Conservation (phyloP, 2,888 invertebrate genomes). For the Anagyrus pseudococci region DNA sequence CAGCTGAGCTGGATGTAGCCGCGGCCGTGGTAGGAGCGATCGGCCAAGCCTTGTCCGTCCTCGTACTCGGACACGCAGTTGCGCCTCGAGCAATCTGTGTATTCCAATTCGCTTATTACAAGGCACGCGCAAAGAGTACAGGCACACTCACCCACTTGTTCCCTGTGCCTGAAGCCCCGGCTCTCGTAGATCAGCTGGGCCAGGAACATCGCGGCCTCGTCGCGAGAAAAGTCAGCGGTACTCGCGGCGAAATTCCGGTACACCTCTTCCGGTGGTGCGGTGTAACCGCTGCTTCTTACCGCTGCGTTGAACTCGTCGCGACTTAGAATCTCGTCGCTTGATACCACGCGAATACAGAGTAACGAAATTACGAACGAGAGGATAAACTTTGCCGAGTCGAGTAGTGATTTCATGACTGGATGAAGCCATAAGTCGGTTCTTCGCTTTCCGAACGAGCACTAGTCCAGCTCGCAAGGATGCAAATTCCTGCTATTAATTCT, state of each 20-base stretch:
- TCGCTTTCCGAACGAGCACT: too few relatives aligned
- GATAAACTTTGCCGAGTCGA: too few relatives aligned
- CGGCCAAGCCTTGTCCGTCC: neutral
- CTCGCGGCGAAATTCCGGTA: neutral
- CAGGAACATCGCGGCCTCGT: conserved; percentile 6
- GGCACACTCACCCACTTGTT: neutral
- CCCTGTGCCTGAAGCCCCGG: neutral
- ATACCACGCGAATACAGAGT: too few relatives aligned
- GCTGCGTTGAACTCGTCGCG: neutral
- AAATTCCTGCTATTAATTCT: too few relatives aligned
- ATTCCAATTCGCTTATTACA: too few relatives aligned
- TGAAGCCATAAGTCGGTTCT: too few relatives aligned
- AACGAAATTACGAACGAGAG: too few relatives aligned
- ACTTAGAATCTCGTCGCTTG: too few relatives aligned
- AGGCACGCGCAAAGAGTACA: too few relatives aligned
- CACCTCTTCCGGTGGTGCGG: neutral
- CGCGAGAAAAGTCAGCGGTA: neutral
- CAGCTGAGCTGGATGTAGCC: conserved; percentile 14
- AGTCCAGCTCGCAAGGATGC: too few relatives aligned
- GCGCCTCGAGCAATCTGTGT: too few relatives aligned
- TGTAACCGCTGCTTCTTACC: neutral
- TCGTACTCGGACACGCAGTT: neutral
- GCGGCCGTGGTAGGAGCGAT: neutral
- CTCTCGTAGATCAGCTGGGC: conserved; percentile 14
- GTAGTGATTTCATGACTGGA: too few relatives aligned